Evolutionary conservation across 2,888 invertebrate species (phyloP).

Genomic region (Eudemis profundana): DNA sequence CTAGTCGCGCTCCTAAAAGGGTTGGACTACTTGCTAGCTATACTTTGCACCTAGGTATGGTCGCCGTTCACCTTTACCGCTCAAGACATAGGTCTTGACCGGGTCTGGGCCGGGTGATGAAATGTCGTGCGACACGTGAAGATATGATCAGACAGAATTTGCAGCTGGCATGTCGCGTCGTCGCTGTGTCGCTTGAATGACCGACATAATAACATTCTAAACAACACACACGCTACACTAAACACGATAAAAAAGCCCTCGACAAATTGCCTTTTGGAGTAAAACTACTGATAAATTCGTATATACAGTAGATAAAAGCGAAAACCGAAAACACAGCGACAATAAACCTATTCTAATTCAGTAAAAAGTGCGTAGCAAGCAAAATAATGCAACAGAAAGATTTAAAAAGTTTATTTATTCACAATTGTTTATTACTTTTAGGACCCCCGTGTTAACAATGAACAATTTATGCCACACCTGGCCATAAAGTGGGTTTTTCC

Average conservation of each 20-base stretch:
- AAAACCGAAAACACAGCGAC: constrained; percentile 24
- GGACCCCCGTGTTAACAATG: not conserved
- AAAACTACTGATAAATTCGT: constrained; percentile 8
- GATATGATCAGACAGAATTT: not conserved
- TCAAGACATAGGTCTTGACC: too few species aligned
- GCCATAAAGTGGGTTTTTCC: too few species aligned
- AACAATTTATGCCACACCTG: too few species aligned
- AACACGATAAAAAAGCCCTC: constrained; percentile 11
- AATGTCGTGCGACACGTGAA: too few species aligned
- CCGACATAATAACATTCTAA: not conserved
- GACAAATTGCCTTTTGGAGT: constrained; percentile 9
- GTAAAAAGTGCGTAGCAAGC: constrained; percentile 31
- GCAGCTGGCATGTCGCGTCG: not conserved
- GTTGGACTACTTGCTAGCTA: too few species aligned
- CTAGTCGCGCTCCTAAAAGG: too few species aligned
- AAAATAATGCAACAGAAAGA: constrained; percentile 10
- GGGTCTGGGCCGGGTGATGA: too few species aligned
- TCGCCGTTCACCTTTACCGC: too few species aligned
- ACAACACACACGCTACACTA: constrained; percentile 21
- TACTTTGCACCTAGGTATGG: too few species aligned
- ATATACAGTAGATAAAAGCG: constrained; percentile 14
- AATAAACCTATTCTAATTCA: constrained; percentile 1
- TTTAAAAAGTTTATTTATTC: not conserved
- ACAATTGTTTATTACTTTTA: constrained; percentile 33
- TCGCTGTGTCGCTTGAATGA: not conserved